Base-by-base conservation (phyloP, 2,888 invertebrate species). In the Loripinus fragilis region DNA sequence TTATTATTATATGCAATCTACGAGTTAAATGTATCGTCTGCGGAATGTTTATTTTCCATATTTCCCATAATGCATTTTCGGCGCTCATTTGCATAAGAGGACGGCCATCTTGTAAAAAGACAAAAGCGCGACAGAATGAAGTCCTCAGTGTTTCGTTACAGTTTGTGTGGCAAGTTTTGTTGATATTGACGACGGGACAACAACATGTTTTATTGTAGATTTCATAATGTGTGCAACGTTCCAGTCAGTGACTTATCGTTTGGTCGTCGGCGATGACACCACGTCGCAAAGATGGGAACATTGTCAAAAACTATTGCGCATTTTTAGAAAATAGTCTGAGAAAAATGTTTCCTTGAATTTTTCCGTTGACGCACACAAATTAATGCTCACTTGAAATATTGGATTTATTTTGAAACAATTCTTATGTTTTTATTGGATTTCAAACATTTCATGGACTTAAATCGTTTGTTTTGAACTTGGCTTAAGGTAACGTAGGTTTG, bases 401-500 rank as follows among this genome's bases (percentile, higher is more conserved):
- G 38, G 38, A 38, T 38, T 38, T 8, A 38, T 38, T 38, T 12
- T 12, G 12, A 5, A 38, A 12, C 5, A 38, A 38, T 38, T 38
- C 38, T 38, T 12, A 38, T 38, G 38, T 38, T 38, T n/a, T 38
- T 8, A 38, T 12, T 38, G 38, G 38, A 38, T 38, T 5, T 38
- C 7, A 38, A 38, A 8, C 38, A 12, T 15, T 12, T 15, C 8
- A 12, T 45, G 45, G 45, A 45, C 45, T 45, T 12, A 45, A 45
- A 20, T 15, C 45, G 45, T 45, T 45, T 45, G 20, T 45, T 48
- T 20, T 52, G 52, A 8, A 8, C 23, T 25, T 25, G 52, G 23
- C 23, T 5, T 33, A 28, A 76, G 76, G 76, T 76, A 76, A 71
- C 1, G 76, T 76, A 71, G 67, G 50, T 35, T 76, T 76, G 76